Conservation (phyloP, 2,113 vertebrate species). For the Ceyx melanurus region DNA sequence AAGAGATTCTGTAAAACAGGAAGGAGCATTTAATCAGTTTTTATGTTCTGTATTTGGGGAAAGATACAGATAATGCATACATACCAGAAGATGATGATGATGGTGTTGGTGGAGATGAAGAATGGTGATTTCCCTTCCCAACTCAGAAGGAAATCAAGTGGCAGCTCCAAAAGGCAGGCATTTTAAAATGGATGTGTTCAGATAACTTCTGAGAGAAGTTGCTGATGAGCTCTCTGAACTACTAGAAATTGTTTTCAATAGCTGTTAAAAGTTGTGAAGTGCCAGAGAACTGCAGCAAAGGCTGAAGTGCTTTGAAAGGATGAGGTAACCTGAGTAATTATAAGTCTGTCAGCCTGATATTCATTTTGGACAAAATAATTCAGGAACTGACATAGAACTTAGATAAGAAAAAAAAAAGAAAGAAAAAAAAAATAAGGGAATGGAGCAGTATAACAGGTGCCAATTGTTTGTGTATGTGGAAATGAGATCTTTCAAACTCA, state of each 20-base stretch:
- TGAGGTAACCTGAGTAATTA: not conserved
- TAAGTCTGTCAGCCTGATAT: not conserved
- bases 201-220: slow-evolving; percentile 17
- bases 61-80: slow-evolving; percentile 10
- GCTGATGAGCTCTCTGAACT: not conserved
- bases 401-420: not conserved
- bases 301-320: not conserved
- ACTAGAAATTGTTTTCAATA: not conserved
- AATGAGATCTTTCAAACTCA: not conserved
- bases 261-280: not conserved
- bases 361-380: not conserved
- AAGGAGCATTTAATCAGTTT: not conserved
- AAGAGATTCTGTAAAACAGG: not conserved
- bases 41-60: not conserved
- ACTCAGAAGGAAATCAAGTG: slow-evolving; percentile 40
- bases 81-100: slow-evolving; percentile 28
- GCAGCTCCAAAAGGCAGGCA: slow-evolving; percentile 7
- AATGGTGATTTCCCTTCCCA: slow-evolving; percentile 34
- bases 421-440: not conserved
- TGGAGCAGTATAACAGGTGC: not conserved
- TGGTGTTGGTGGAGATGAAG: slow-evolving; percentile 16
- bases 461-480: not conserved
- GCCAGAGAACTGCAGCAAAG: not conserved
- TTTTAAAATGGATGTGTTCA: not conserved
- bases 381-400: not conserved